Evolutionary conservation across 2,888 invertebrate species (phyloP).

Genomic region (Cremastinae sp.): DNA sequence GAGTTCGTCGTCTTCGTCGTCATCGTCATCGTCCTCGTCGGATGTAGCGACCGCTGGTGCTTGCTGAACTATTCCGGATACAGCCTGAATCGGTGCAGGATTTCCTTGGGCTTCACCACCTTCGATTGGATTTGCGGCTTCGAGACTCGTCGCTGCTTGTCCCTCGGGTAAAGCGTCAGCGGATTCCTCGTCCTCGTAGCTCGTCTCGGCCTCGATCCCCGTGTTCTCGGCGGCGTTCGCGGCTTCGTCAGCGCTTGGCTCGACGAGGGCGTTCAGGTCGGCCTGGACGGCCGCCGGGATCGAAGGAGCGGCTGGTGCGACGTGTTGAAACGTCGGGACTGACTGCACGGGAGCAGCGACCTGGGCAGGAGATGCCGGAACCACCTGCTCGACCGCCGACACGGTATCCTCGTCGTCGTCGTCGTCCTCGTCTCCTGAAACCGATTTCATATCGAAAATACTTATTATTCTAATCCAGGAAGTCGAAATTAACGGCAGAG

Average conservation of each 20-base stretch:
- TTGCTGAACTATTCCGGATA: constrained; percentile 68
- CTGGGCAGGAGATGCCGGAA: constrained; percentile 78
- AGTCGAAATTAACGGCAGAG: neutral
- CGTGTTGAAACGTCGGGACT: constrained; percentile 69
- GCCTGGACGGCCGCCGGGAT: constrained; percentile 74
- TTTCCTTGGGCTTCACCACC: constrained; percentile 71
- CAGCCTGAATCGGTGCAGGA: constrained; percentile 65
- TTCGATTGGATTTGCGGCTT: constrained; percentile 77
- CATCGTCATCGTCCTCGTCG: constrained; percentile 80
- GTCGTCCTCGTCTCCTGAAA: constrained; percentile 83
- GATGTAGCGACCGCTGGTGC: constrained; percentile 72
- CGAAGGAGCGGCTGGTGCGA: constrained; percentile 61
- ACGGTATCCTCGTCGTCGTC: constrained; percentile 82
- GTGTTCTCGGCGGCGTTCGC: constrained; percentile 67
- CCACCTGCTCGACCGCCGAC: constrained; percentile 71
- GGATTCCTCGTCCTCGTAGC: constrained; percentile 78
- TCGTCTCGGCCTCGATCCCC: constrained; percentile 68
- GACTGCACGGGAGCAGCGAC: constrained; percentile 53
- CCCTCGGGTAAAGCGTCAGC: constrained; percentile 78
- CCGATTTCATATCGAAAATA: neutral
- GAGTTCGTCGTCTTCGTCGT: constrained; percentile 82
- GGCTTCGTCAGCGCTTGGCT: constrained; percentile 72
- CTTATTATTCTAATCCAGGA: no score
- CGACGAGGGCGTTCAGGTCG: constrained; percentile 70
- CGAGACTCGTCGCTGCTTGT: constrained; percentile 76